Evolutionary conservation across 1,140 invertebrate genomes (phyloP).

Genomic region (Saccostrea echinata): DNA sequence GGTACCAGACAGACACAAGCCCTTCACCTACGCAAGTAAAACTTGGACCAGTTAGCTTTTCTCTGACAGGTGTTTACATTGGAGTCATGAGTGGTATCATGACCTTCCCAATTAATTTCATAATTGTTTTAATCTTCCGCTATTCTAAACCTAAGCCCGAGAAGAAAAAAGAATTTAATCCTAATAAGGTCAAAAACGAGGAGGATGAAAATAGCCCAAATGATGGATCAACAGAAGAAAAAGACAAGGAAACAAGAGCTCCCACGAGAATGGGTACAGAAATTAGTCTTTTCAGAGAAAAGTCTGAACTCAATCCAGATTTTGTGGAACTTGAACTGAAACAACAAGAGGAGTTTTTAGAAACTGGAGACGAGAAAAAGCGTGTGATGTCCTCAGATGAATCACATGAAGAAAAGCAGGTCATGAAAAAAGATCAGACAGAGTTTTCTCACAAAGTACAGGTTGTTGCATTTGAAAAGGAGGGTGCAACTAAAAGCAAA

Average conservation of each 20-base stretch:
- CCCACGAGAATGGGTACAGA: constrained; percentile 15
- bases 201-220: not conserved
- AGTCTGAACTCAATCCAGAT: constrained; percentile 44
- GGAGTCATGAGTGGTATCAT: constrained; percentile 62
- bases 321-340: constrained; percentile 42
- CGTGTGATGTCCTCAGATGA: not conserved
- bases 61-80: constrained; percentile 55
- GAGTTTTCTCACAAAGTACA: not conserved
- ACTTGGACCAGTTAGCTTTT: constrained; percentile 63
- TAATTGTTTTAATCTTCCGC: constrained; percentile 67
- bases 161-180: constrained; percentile 43
- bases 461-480: constrained; percentile 40
- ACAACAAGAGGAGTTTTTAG: constrained; percentile 45
- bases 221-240: constrained; percentile 2
- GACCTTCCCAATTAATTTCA: constrained; percentile 65
- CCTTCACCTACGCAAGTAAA: constrained; percentile 48
- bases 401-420: not conserved
- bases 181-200: not conserved
- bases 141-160: constrained; percentile 55
- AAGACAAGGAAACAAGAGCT: not conserved
- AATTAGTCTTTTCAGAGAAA: not conserved
- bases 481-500: constrained; percentile 56
- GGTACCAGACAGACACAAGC: constrained; percentile 59
- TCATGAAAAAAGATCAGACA: not conserved
- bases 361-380: constrained; percentile 37